Evolutionary conservation across 2,113 vertebrate species (phyloP), one percentile per base, ranked within the genome.

Genomic region (Hypanus sabinus): DNA sequence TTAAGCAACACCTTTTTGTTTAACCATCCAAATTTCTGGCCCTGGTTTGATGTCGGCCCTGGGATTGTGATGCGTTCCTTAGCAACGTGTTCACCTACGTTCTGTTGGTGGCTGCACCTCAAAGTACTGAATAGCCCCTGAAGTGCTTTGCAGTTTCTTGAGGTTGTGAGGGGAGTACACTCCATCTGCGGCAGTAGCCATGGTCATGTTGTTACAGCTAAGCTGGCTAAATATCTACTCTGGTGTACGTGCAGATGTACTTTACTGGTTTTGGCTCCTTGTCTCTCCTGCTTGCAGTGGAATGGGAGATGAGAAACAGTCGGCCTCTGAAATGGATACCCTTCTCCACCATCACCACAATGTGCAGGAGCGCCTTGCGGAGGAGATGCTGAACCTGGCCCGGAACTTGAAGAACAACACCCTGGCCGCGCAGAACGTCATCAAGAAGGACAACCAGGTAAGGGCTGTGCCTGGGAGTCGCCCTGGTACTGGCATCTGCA

Each of bases 371-470:
- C 98, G 98, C 93, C 96, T 99, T 33, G 98, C 98, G 0, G 98
- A 99, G n/a, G 99, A 99, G 95, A 99, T 99, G 99, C 96, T 99
- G 0, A 97, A 97, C 94, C 96, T 99, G 95, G 98, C 98, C 76
- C 97, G 97, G n/a, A 99, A 98, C 95, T 96, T 99, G 94, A 99
- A 99, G 95, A 99, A 98, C 97, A 99, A 98, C 97, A 98, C 98
- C 0, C 96, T 99, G 95, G 98, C 98, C 0, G 98, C 98, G 0
- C 99, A 99, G 96, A 99, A 97, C 16, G 98, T 99, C 95, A 99
- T 99, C 95, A 99, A 98, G 95, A 98, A 99, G 96, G 99, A 99
- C 96, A 99, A 99, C 96, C 99, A 99, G 98, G 99, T 99, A 94
- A 3, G 0, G 0, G 85, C 27, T 2, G 11, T 18, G 0, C 0